A percentile compares a stretch with the other conserved stretches of the same genome.
These are phyloP conservation scores for Dyspetes luteomarginatus DNA, from an alignment of 2,888 invertebrate genomes.

Conservation along the genomic window DNA sequence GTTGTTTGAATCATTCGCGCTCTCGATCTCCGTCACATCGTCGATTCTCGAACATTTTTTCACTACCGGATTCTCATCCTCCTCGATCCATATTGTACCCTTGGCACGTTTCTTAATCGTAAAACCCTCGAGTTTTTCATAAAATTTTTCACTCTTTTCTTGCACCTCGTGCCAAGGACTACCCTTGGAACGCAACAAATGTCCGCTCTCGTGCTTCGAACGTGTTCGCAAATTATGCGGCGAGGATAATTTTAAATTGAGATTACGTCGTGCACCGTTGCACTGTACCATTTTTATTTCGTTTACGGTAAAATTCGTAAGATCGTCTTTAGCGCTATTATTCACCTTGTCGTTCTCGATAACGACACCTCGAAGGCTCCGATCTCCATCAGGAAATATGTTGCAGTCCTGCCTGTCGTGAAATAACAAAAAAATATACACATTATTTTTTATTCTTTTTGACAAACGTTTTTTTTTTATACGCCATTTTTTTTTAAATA, in stretches of 20 bases:
- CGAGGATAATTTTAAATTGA: slow-evolving; percentile 78
- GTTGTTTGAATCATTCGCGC: slow-evolving; percentile 35
- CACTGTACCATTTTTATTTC: slow-evolving; percentile 81
- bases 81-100: slow-evolving; percentile 82
- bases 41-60: slow-evolving; percentile 70
- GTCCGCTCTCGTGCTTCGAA: slow-evolving; percentile 81
- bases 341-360: slow-evolving; percentile 74
- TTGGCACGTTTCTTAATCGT: slow-evolving; percentile 81
- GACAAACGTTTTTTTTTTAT: neutral
- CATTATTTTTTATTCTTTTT: neutral
- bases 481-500: neutral
- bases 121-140: slow-evolving; percentile 80
- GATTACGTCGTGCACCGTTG: slow-evolving; percentile 80
- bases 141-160: slow-evolving; percentile 78
- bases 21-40: slow-evolving; percentile 58
- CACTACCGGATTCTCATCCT: slow-evolving; percentile 75
- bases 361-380: slow-evolving; percentile 75
- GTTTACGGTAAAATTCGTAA: slow-evolving; percentile 74
- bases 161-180: slow-evolving; percentile 78
- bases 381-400: slow-evolving; percentile 77
- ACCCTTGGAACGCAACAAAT: slow-evolving; percentile 80
- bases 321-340: slow-evolving; percentile 72
- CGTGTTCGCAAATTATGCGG: slow-evolving; percentile 81
- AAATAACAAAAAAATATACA: slow-evolving; percentile 12
- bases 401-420: slow-evolving; percentile 78